phyloP scores from a whole-genome alignment of 2,888 invertebrate species.

The Amblyteles armatorius region DNA sequence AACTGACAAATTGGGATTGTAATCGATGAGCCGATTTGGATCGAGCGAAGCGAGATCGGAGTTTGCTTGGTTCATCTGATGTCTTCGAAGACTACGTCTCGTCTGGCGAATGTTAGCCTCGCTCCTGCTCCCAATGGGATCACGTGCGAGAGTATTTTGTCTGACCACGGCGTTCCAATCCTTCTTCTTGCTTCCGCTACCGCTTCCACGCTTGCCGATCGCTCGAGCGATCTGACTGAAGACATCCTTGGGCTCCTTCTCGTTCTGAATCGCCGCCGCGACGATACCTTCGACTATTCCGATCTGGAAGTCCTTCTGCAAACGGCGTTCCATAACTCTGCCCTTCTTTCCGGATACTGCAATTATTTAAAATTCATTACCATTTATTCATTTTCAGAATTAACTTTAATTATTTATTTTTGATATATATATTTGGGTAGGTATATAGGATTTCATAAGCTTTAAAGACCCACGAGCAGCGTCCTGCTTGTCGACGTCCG shows the following conservation, averaged over 20 bases:
- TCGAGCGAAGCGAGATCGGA: constrained; percentile 89
- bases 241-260: constrained; percentile 91
- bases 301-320: constrained; percentile 96
- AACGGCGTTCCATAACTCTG: constrained; percentile 93
- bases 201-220: constrained; percentile 88
- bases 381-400: background rate
- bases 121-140: constrained; percentile 92
- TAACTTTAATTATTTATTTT: background rate
- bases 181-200: constrained; percentile 86
- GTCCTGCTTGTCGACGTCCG: constrained; percentile 89
- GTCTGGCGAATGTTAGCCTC: constrained; percentile 88
- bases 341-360: constrained; percentile 94
- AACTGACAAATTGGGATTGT: constrained; percentile 91
- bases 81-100: constrained; percentile 90
- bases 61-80: constrained; percentile 89
- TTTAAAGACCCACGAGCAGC: constrained; percentile 86
- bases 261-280: constrained; percentile 89
- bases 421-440: background rate
- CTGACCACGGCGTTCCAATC: constrained; percentile 95
- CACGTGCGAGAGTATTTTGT: constrained; percentile 88
- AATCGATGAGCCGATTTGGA: constrained; percentile 91
- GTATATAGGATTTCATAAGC: background rate
- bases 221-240: constrained; percentile 94
- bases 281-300: constrained; percentile 94
- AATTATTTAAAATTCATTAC: constrained; percentile 62